A percentile compares a stretch with the other conserved stretches of the same genome.
Conservation (phyloP, 2,113 vertebrate genomes). For the Mungos mungo region DNA sequence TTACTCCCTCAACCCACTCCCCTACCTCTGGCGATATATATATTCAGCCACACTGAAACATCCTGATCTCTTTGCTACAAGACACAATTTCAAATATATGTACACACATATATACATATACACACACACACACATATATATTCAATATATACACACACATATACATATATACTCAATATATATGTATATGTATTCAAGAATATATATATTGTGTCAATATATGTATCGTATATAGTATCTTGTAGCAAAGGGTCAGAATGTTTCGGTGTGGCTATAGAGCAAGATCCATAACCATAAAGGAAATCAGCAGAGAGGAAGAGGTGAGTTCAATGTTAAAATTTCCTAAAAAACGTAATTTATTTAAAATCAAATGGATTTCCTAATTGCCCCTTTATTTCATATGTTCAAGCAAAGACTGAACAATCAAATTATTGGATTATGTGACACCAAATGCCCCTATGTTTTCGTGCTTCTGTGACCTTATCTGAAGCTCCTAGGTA, state of each 20-base stretch:
- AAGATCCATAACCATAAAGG: neutral
- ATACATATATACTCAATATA: no score
- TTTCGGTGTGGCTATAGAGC: neutral
- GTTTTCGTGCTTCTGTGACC: neutral
- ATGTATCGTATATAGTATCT: neutral
- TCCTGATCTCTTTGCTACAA: no score
- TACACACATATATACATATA: neutral
- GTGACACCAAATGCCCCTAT: neutral
- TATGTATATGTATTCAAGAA: no score
- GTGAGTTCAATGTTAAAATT: neutral
- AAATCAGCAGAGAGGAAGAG: neutral
- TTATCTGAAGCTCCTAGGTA: neutral
- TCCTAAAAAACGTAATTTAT: neutral
- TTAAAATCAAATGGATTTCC: neutral
- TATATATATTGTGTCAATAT: no score
- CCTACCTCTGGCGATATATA: neutral
- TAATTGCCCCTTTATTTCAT: neutral
- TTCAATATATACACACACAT: no score
- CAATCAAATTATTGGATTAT: neutral
- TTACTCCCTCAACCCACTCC: neutral
- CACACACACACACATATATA: no score
- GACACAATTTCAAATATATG: no score
- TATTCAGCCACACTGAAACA: no score
- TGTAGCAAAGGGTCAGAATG: neutral
- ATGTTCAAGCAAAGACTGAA: neutral